Percentiles rank a stretch among this genome's conserved stretches.
These are phyloP conservation scores for Clarias macrocephalus DNA, from an alignment of 2,113 vertebrate species.

Conservation along the genomic window DNA sequence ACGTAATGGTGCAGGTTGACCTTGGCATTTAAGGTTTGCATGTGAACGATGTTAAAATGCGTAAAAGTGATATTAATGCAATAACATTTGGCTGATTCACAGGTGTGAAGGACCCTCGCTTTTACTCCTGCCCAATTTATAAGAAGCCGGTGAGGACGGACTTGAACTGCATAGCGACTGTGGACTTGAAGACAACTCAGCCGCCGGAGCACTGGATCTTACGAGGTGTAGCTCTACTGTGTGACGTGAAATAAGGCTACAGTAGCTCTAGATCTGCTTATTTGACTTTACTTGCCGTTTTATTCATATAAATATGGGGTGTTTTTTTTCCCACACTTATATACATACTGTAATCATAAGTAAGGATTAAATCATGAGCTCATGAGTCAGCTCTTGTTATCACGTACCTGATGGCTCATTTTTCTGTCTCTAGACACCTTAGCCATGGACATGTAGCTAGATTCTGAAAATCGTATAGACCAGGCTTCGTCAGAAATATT, in stretches of 20 bases:
- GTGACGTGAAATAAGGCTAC: constrained; percentile 83
- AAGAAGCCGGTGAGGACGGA: constrained; percentile 88
- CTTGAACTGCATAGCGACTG: constrained; percentile 82
- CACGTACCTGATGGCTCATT: not conserved
- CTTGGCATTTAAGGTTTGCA: no score
- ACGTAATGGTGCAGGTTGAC: not conserved
- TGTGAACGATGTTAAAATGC: not conserved
- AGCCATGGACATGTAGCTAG: not conserved
- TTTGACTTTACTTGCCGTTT: no score
- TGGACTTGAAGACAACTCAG: constrained; percentile 81
- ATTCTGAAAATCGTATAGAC: not conserved
- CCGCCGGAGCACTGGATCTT: constrained; percentile 91
- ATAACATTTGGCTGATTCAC: constrained; percentile 40
- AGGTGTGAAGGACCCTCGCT: constrained; percentile 78
- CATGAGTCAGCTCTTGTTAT: not conserved
- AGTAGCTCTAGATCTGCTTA: not conserved
- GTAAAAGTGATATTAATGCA: not conserved
- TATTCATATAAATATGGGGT: no score
- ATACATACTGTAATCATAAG: no score
- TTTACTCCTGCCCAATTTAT: constrained; percentile 91
- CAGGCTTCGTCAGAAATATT: not conserved
- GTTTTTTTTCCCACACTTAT: no score
- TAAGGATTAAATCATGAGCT: no score
- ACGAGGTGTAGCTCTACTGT: constrained; percentile 89
- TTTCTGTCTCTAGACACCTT: not conserved